A percentile compares a stretch with the other conserved stretches of the same genome.
These are phyloP conservation scores for Eueides isabella DNA, from an alignment of 1,140 invertebrate genomes.

Conservation along the genomic window DNA sequence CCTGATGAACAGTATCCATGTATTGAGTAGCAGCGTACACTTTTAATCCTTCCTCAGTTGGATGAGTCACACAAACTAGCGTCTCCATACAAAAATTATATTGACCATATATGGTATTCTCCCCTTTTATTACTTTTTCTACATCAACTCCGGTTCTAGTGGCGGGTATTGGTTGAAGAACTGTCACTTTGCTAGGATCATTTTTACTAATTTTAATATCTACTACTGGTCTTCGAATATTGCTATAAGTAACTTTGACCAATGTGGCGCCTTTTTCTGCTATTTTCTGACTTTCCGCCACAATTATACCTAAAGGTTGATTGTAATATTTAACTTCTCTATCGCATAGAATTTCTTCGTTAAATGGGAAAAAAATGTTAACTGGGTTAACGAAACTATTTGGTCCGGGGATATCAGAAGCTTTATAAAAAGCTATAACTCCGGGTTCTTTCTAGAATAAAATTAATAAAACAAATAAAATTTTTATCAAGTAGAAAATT, in stretches of 20 bases:
- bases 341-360: constrained; percentile 81
- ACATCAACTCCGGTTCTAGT: constrained; percentile 55
- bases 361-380: constrained; percentile 48
- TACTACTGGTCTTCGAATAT: constrained; percentile 51
- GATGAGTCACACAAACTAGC: constrained; percentile 83
- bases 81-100: constrained; percentile 81
- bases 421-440: constrained; percentile 86
- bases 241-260: constrained; percentile 85
- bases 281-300: constrained; percentile 84
- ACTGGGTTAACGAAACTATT: constrained; percentile 81
- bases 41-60: constrained; percentile 83
- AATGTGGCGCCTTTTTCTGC: constrained; percentile 85
- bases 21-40: constrained; percentile 85
- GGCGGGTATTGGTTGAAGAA: constrained; percentile 67
- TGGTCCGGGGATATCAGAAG: constrained; percentile 52
- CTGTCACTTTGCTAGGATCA: constrained; percentile 47
- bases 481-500: no score
- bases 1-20: constrained; percentile 83
- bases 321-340: constrained; percentile 84
- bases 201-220: constrained; percentile 56
- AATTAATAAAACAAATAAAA: neutral
- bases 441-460: constrained; percentile 79
- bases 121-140: constrained; percentile 55
- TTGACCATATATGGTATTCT: constrained; percentile 59
- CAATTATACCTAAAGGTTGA: constrained; percentile 88